Evolutionary conservation across 2,888 invertebrate species (phyloP).

Genomic region (Diaphora mendica): DNA sequence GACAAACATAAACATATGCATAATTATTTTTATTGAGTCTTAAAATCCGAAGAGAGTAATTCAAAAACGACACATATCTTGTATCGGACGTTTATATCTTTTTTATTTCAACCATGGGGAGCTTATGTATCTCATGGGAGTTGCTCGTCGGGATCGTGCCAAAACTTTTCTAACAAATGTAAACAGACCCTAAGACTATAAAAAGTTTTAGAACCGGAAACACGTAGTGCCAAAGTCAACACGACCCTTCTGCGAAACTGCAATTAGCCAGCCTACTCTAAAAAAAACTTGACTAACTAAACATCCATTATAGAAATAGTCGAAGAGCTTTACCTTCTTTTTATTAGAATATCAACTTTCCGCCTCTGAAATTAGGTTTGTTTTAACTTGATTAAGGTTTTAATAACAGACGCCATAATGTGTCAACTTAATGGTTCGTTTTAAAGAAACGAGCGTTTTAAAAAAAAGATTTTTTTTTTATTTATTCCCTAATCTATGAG

Average conservation of each 20-base stretch:
- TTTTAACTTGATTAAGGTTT: constrained; percentile 14
- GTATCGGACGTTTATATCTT: constrained; percentile 43
- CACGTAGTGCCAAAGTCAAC: constrained; percentile 67
- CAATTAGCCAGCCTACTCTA: constrained; percentile 60
- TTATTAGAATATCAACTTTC: constrained; percentile 34
- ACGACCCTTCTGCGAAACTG: constrained; percentile 76
- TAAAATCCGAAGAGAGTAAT: constrained; percentile 41
- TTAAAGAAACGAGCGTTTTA: constrained; percentile 23
- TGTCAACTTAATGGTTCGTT: constrained; percentile 21
- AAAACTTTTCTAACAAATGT: constrained; percentile 63
- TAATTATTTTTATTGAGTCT: constrained; percentile 44
- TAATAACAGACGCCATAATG: constrained; percentile 19
- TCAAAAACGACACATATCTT: constrained; percentile 44
- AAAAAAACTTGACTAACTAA: constrained; percentile 45
- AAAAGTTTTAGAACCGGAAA: constrained; percentile 72
- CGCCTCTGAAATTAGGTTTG: constrained; percentile 17
- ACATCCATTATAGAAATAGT: constrained; percentile 41
- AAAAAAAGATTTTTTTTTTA: constrained; percentile 18
- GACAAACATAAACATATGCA: constrained; percentile 43
- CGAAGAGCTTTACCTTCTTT: constrained; percentile 36
- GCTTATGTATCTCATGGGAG: constrained; percentile 63
- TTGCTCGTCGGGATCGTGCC: constrained; percentile 60
- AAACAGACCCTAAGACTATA: constrained; percentile 60
- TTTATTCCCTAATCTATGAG: constrained; percentile 12
- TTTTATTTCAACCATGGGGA: constrained; percentile 54